A percentile compares a stretch with the other conserved stretches of the same genome.
phyloP scores from a whole-genome alignment of 2,797 vertebrate genomes.

The Mionectes olivaceus region DNA sequence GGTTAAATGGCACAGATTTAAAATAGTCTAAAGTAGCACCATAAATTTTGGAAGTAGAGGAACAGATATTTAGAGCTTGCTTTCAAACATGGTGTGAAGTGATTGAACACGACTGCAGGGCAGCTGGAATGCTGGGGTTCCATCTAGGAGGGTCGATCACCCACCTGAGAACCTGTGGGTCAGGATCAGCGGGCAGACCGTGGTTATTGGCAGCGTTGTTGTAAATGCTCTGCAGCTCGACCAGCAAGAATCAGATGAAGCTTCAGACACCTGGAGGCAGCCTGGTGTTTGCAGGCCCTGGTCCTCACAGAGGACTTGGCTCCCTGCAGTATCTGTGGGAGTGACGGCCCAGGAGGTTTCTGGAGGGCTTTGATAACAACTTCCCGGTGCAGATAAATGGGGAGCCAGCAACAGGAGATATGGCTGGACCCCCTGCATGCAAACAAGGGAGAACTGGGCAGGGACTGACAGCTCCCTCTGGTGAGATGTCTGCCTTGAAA shows the following conservation, averaged over 20 bases:
- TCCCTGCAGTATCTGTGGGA: not conserved
- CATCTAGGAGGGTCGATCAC: not conserved
- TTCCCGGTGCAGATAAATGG: not conserved
- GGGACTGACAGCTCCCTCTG: not conserved
- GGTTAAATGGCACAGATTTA: not conserved
- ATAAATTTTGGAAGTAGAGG: not conserved
- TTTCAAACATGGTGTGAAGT: not conserved
- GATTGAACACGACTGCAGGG: not conserved
- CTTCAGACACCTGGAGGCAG: not conserved
- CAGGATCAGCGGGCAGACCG: not conserved
- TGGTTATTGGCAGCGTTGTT: fast-evolving
- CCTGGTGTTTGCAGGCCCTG: not conserved
- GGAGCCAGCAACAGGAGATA: fast-evolving
- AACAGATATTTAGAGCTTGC: not conserved
- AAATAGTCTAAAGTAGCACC: not conserved
- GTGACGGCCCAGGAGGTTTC: not conserved
- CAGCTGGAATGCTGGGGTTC: not conserved
- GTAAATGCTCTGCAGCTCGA: not conserved
- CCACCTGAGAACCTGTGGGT: not conserved
- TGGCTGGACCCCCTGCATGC: fast-evolving
- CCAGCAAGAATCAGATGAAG: not conserved
- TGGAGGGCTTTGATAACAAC: not conserved
- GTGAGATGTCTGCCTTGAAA: not conserved
- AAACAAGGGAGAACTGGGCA: not conserved
- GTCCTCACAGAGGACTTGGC: not conserved